A percentile compares a stretch with the other conserved stretches of the same genome.
phyloP scores from a whole-genome alignment of 2,888 invertebrate species.

The Rambutsinella grinnellia region DNA sequence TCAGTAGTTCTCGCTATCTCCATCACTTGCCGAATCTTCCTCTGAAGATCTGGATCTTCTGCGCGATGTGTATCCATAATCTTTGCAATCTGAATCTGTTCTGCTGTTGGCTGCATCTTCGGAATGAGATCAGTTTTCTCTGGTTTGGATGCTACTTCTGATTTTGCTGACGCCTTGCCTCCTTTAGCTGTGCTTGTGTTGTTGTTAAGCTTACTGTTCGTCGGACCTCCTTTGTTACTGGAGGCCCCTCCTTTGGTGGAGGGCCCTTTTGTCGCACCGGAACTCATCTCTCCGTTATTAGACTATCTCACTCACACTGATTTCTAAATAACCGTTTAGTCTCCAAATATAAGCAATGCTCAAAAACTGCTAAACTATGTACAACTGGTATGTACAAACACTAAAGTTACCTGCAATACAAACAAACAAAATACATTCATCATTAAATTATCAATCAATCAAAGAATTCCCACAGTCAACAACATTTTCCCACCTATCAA shows the following conservation, averaged over 20 bases:
- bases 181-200: conserved; percentile 32
- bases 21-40: conserved; percentile 81
- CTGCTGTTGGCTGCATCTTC: conserved; percentile 81
- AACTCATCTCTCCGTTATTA: conserved; percentile 61
- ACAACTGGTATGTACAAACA: conserved; percentile 66
- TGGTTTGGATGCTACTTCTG: conserved; percentile 74
- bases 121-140: conserved; percentile 73
- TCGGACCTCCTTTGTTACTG: conserved; percentile 67
- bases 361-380: conserved; percentile 63
- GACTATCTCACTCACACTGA: conserved; percentile 44
- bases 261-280: conserved; percentile 64
- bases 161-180: conserved; percentile 70
- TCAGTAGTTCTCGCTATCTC: conserved; percentile 91
- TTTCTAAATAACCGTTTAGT: conserved; percentile 32
- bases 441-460: background rate
- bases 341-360: conserved; percentile 35
- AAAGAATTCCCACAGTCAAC: background rate
- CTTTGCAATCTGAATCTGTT: conserved; percentile 87
- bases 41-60: conserved; percentile 76
- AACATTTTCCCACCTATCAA: background rate
- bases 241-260: conserved; percentile 62
- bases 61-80: conserved; percentile 78
- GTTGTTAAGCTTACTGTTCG: conserved; percentile 35
- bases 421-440: conserved; percentile 14
- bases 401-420: conserved; percentile 59